Base-by-base conservation (phyloP, 2,888 invertebrate genomes). In the Heliconius charithonia region DNA sequence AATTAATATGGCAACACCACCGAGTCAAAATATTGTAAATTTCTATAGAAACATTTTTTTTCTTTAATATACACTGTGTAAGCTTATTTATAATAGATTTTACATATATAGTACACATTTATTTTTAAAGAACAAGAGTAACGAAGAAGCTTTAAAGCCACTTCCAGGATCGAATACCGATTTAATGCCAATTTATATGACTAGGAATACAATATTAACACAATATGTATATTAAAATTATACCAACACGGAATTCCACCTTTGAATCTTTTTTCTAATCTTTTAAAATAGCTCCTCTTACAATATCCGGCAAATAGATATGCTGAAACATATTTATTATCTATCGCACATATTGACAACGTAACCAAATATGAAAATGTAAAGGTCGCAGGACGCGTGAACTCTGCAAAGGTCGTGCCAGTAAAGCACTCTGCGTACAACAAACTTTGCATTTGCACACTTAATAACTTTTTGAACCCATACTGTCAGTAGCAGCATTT, bases 341-440 rank as follows among this genome's bases (percentile, higher is more conserved):
- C n/a, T 22, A 27, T 16, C 9, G 16, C 25, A 41, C 37, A 63
- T 27, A 65, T 63, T 22, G 63, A 63, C n/a, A 63, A 63, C 41
- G 19, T 25, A 63, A 74, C 45, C 74, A 27, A 63, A 63, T 63
- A 74, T 41, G 29, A 63, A 74, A 45, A 27, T 22, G 25, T 37
- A 74, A 74, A 74, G 74, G 74, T 74, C 74, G 63, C 27, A 74
- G 74, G 63, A 41, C 74, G 73, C 73, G 27, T 74, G 74, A 79
- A 79, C 77, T 75, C 51, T 69, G 41, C 13, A 67, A 73, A 73
- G 56, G 66, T 72, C 56, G 63, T 29, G 25, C 37, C 41, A 41
- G 37, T 77, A 63, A 66, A 73, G 19, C 27, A 66, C 41, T 62
- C 27, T 41, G 37, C 59, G 63, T 63, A 72, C 16, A 74, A 65